A percentile compares a stretch with the other conserved stretches of the same genome.
phyloP scores from a whole-genome alignment of 2,113 vertebrate genomes.

The Rousettus leschenaultii region DNA sequence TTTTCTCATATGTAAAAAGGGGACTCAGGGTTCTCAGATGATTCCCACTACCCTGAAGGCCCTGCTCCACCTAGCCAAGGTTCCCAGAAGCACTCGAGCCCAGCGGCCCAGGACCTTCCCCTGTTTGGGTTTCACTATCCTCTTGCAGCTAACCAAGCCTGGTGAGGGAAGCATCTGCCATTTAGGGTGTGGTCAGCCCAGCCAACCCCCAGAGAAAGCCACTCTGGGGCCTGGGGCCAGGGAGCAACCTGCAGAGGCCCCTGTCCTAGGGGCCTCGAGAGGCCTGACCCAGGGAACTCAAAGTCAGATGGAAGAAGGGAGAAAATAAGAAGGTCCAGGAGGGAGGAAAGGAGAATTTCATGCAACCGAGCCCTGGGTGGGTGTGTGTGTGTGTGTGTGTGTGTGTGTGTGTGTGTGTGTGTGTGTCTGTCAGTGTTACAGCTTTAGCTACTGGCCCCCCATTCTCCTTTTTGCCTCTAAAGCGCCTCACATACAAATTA shows the following conservation, averaged over 20 bases:
- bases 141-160: not conserved
- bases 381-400: no score
- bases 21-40: no score
- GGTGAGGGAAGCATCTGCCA: rapidly evolving
- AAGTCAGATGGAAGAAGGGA: not conserved
- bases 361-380: rapidly evolving
- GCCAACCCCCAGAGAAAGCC: not conserved
- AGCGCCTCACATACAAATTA: not conserved
- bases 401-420: no score
- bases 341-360: not conserved
- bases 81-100: not conserved
- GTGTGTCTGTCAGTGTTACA: rapidly evolving
- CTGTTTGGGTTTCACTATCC: not conserved
- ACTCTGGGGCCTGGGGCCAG: rapidly evolving
- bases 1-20: not conserved
- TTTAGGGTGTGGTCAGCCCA: not conserved
- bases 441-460: not conserved
- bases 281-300: not conserved
- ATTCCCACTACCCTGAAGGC: not conserved
- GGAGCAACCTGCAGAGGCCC: not conserved
- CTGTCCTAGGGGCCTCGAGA: not conserved
- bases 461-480: not conserved
- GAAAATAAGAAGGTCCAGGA: not conserved
- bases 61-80: not conserved
- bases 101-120: not conserved